Conservation (phyloP, 2,888 invertebrate genomes). For the Chloroclysta siterata region DNA sequence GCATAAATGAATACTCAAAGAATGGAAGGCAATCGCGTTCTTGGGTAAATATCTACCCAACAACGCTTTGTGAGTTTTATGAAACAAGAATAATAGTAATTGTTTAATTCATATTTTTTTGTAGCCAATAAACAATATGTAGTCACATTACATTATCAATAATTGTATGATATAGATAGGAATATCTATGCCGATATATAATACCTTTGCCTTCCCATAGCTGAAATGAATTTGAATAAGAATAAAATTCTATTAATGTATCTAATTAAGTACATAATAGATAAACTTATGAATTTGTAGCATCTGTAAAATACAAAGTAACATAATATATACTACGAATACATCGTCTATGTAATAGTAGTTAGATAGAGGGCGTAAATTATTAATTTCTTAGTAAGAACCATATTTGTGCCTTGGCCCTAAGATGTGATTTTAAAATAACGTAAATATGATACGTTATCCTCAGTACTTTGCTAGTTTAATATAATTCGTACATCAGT, state of each 20-base stretch:
- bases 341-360: conserved; percentile 40
- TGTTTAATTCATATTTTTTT: neutral
- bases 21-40: conserved; percentile 22
- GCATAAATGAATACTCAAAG: conserved; percentile 38
- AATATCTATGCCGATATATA: neutral
- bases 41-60: conserved; percentile 2
- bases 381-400: conserved; percentile 59
- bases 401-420: conserved; percentile 81
- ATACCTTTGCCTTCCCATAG: conserved; percentile 27
- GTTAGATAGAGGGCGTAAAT: conserved; percentile 61
- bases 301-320: conserved; percentile 40
- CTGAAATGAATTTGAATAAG: conserved; percentile 19
- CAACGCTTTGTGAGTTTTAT: neutral
- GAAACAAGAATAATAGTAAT: neutral
- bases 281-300: conserved; percentile 30
- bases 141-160: conserved; percentile 2
- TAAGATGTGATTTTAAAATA: conserved; percentile 70
- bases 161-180: neutral
- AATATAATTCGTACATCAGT: conserved; percentile 45
- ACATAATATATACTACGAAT: conserved; percentile 24
- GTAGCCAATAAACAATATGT: conserved; percentile 13
- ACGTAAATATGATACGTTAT: conserved; percentile 48
- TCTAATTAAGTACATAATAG: conserved; percentile 26
- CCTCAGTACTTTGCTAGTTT: conserved; percentile 46
- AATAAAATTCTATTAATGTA: conserved; percentile 31